Base-by-base conservation (phyloP, 1,140 invertebrate species). In the Cydia amplana region DNA sequence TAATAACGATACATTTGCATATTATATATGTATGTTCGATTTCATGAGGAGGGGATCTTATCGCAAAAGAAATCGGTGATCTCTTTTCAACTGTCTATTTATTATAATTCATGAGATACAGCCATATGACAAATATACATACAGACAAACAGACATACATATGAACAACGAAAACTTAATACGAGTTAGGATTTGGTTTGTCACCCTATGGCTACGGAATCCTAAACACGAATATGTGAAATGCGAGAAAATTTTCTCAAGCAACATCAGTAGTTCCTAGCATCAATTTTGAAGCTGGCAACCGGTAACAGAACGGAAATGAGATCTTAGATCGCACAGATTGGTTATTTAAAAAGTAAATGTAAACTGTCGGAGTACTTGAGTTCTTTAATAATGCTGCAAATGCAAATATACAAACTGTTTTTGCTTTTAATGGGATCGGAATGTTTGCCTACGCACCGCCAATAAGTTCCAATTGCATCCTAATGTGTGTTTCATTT, bases 221-320 rank as follows among this genome's bases (percentile, higher is more conserved):
- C 55, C 5, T 60, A 60, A 60, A 20, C 20, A 60, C 43, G 12
- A 46, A 46, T 46, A 46, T 16, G 43, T 46, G 43, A 14, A 46
- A 46, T 46, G 7, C 55, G 20, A 23, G 18, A 23, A 23, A 60
- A 23, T n/a, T 60, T 60, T 20, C n/a, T 7, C 32, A n/a, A 12
- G 65, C 65, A 40, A 70, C 16, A 18, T n/a, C 49, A 51, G n/a
- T 6, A 20, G 28, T 70, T 36, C 32, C 32, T n/a, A 70, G 36
- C 1, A 40, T 40, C 65, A 70, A 36, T 70, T 70, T 70, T 70
- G 65, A 25, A 70, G 65, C 65, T 43, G 25, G 65, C 65, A 40
- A 70, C 65, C 65, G 65, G 65, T 70, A 70, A 36, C 16, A 70
- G 65, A n/a, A 36, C 65, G 65, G 65, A 70, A 70, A 70, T 70